Percentiles rank a stretch among this genome's conserved stretches.
These are phyloP conservation scores for Labeo calbasu DNA, from an alignment of 2,797 vertebrate genomes.

Conservation along the genomic window DNA sequence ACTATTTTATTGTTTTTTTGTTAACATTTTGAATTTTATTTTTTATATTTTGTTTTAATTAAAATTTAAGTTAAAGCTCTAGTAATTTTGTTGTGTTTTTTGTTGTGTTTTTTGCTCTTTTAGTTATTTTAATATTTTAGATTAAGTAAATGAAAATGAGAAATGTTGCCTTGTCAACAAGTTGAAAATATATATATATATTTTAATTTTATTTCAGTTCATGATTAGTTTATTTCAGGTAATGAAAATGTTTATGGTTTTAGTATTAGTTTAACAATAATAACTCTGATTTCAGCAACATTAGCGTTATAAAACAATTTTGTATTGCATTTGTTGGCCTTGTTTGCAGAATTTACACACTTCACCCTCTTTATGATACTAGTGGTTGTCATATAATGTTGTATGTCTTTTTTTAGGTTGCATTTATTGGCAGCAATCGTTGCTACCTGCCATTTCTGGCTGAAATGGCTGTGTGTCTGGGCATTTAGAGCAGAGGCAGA, in stretches of 20 bases:
- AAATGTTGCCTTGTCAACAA: too few species aligned
- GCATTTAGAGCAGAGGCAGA: constrained; percentile 68
- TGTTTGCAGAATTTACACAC: neutral
- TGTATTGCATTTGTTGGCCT: neutral
- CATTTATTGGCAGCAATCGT: neutral
- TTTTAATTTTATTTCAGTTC: neutral
- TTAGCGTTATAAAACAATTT: neutral
- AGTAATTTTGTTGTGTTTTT: neutral
- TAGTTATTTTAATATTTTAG: neutral
- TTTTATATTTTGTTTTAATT: neutral
- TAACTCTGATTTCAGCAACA: neutral
- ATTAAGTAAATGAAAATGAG: neutral
- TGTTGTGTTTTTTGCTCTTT: neutral
- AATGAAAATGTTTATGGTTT: neutral
- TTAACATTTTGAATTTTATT: neutral
- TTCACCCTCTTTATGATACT: neutral
- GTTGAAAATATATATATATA: neutral
- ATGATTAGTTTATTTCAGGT: neutral
- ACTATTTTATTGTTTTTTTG: too few species aligned
- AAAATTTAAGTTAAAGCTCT: neutral
- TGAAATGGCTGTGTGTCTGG: neutral
- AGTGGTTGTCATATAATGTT: neutral
- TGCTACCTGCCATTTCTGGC: constrained; percentile 25
- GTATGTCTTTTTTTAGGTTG: neutral
- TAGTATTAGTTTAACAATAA: neutral